Conservation (phyloP, 2,888 invertebrate species). For the Diloba caeruleocephala region DNA sequence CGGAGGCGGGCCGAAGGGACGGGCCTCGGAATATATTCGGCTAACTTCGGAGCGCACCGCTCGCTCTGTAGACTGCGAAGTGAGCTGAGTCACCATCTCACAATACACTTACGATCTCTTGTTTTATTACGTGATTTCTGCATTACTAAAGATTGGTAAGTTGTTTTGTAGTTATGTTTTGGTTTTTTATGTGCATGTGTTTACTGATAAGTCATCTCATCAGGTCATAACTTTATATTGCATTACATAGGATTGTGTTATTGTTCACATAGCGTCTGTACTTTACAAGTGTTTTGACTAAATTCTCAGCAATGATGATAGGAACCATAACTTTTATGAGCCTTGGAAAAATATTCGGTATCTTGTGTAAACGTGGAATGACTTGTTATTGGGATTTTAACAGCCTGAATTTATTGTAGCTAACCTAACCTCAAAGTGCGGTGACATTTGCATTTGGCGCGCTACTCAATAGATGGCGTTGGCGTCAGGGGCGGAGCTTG, state of each 20-base stretch:
- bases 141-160: conserved; percentile 66
- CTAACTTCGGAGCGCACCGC: conserved; percentile 70
- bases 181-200: conserved; percentile 3
- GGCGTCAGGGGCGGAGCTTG: conserved; percentile 65
- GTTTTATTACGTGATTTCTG: conserved; percentile 56
- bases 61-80: conserved; percentile 72
- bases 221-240: conserved; percentile 9
- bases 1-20: conserved; percentile 74
- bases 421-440: conserved; percentile 72
- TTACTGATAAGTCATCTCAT: not conserved
- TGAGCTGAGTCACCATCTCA: conserved; percentile 76
- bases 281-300: conserved; percentile 41
- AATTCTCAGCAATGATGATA: conserved; percentile 15
- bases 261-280: conserved; percentile 62
- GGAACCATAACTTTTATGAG: conserved; percentile 3
- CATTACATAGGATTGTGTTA: conserved; percentile 39
- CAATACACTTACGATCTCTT: conserved; percentile 56
- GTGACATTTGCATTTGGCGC: conserved; percentile 46
- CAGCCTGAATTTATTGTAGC: conserved; percentile 23
- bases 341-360: conserved; percentile 21
- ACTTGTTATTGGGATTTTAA: not conserved
- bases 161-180: conserved; percentile 48
- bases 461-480: conserved; percentile 69
- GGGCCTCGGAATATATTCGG: conserved; percentile 71
- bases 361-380: conserved; percentile 7